Evolutionary conservation across 2,888 invertebrate genomes (phyloP), one percentile per base, ranked within the genome.

Genomic region (Odontothrips loti): DNA sequence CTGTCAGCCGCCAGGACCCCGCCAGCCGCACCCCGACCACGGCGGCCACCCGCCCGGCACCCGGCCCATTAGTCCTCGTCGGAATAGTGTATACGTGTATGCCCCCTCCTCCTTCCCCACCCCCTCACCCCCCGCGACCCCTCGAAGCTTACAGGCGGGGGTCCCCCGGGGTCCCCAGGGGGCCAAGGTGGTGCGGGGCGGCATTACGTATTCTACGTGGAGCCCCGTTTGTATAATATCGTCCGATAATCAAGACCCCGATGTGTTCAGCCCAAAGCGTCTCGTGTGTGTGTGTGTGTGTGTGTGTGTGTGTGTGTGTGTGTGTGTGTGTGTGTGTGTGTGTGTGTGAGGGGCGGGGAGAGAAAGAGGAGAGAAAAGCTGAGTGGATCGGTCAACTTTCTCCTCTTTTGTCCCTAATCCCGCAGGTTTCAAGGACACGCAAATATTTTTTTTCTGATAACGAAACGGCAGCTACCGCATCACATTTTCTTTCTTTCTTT

Each of bases 261-360:
- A 43, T 43, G 34, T 43, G 34, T 43, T 43, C 34, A 6, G 34
- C 6, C 34, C 34, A 43, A 43, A 43, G 34, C 34, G 34, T 43
- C 34, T 6, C 34, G 34, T 43, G 58, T 15, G 15, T 2, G 58
- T 15, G 20, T 58, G 58, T 15, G 58, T 15, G 58, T 17, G 58
- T 20, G 58, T n/a, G n/a, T 20, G 58, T n/a, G n/a, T 15, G n/a
- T 15, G 58, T 17, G 58, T 58, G n/a, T 15, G 58, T 51, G 51
- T 10, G 51, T 51, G n/a, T n/a, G 63, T 3, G 34, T 43, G 34
- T 43, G 34, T 43, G 63, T 3, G 80, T 58, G 75, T 15, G 23
- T 80, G 79, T 47, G 80, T 47, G 68, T 68, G 20, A 79, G 51
- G 43, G 48, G 68, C 34, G 63, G n/a, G 10, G 34, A 47, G 63